These are phyloP conservation scores for Pogonomyrmex californicus DNA, from an alignment of 1,140 invertebrate species.

Conservation along the genomic window DNA sequence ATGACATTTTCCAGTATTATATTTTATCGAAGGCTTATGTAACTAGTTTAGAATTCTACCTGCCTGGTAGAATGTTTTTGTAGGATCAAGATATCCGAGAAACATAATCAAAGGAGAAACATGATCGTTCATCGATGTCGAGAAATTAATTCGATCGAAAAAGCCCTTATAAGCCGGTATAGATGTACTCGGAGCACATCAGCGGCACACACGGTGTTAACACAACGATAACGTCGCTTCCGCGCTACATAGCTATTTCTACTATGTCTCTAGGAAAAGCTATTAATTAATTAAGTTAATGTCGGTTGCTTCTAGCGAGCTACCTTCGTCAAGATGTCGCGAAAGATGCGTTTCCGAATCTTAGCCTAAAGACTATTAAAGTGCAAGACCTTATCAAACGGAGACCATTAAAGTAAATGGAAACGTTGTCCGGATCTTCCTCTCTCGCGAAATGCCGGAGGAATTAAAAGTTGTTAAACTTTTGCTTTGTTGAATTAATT, in stretches of 20 bases:
- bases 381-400: constrained; percentile 38
- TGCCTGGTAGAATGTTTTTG: background rate
- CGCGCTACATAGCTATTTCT: background rate
- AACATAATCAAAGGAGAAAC: background rate
- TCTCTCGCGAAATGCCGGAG: background rate
- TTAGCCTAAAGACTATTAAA: constrained; percentile 25
- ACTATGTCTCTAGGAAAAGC: constrained; percentile 22
- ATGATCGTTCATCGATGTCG: background rate
- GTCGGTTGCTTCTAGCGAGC: background rate
- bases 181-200: background rate
- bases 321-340: background rate
- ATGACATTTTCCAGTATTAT: background rate
- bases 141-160: constrained; percentile 27
- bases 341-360: constrained; percentile 4
- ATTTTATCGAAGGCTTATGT: background rate
- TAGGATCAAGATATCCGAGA: background rate
- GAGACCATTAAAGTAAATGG: constrained; percentile 34
- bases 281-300: constrained; percentile 52
- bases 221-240: background rate
- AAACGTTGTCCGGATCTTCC: background rate
- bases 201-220: background rate
- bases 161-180: background rate
- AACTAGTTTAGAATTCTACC: background rate
- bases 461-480: constrained; percentile 44
- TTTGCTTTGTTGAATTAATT: constrained; percentile 40